Evolutionary conservation across 1,140 invertebrate species (phyloP), one percentile per base, ranked within the genome.

Genomic region (Latrodectus geometricus): DNA sequence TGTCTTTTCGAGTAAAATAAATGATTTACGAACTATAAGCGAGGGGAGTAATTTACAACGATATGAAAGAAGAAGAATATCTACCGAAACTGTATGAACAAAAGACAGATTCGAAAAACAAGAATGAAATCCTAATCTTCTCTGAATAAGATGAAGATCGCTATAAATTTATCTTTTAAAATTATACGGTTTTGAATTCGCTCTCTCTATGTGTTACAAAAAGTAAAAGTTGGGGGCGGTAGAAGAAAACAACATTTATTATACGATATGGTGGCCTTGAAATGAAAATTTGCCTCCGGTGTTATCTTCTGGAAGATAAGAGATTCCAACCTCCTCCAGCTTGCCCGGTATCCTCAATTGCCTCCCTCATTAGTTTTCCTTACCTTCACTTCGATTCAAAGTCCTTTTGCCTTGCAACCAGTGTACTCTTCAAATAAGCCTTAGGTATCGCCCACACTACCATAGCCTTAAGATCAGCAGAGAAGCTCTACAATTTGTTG

Each of bases 181-280:
- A 84, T 84, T 84, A 84, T 84, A 84, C n/a, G 52, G 72, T 84
- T 76, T 69, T 70, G 23, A 84, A 75, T 76, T 70, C 73, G 12
- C 52, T 75, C 50, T 52, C n/a, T 15, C 80, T 49, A 74, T 73
- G 23, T 82, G 76, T 73, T 74, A 61, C 69, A 82, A 61, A 73
- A 52, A 82, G 48, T 23, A 84, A 84, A 76, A 84, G 73, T 75
- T 84, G 72, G 73, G 82, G 82, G 82, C 56, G 72, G 72, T 11
- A 49, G 50, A 81, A 81, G 17, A 54, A 66, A 68, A 68, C n/a
- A 61, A 73, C 61, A 84, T 84, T 84, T 84, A 84, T 84, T 84
- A 84, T 76, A 23, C n/a, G 73, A 76, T 76, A 70, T 75, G 82
- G 76, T 61, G 82, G 82, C 82, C 82, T 84, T 84, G 82, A 84